A percentile compares a stretch with the other conserved stretches of the same genome.
Conservation (phyloP, 2,888 invertebrate genomes). For the Tortrix viridana region DNA sequence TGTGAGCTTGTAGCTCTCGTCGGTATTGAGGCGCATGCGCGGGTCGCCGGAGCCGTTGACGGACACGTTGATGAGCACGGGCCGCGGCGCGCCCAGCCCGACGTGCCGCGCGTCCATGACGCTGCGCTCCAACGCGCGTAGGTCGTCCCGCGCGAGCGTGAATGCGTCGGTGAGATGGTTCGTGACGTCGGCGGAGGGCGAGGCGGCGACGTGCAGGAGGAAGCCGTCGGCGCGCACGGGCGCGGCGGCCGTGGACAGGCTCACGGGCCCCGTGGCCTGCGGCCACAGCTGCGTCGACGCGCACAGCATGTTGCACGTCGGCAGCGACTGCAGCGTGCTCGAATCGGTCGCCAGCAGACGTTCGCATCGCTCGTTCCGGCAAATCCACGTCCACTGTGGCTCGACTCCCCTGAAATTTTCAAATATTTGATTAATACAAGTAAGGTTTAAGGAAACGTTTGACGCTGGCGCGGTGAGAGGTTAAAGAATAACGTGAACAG, state of each 20-base stretch:
- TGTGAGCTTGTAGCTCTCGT: conserved; percentile 90
- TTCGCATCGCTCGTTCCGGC: conserved; percentile 88
- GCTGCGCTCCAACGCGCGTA: conserved; percentile 73
- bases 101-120: conserved; percentile 53
- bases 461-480: too few species aligned
- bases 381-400: conserved; percentile 91
- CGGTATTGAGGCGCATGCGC: conserved; percentile 86
- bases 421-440: background rate
- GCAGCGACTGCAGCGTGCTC: conserved; percentile 83
- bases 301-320: conserved; percentile 91
- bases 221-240: conserved; percentile 83
- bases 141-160: conserved; percentile 76
- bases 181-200: conserved; percentile 66
- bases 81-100: conserved; percentile 67
- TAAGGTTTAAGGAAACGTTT: too few species aligned
- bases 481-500: too few species aligned
- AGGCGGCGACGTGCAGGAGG: conserved; percentile 67
- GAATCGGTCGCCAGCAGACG: conserved; percentile 74
- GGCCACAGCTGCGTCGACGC: conserved; percentile 91
- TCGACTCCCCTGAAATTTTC: conserved; percentile 71
- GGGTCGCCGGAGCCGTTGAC: conserved; percentile 82
- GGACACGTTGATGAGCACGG: conserved; percentile 77
- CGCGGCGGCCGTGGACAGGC: conserved; percentile 86
- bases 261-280: conserved; percentile 89
- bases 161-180: conserved; percentile 79